Conservation (phyloP, 2,797 vertebrate genomes). For the Myotis planiceps region DNA sequence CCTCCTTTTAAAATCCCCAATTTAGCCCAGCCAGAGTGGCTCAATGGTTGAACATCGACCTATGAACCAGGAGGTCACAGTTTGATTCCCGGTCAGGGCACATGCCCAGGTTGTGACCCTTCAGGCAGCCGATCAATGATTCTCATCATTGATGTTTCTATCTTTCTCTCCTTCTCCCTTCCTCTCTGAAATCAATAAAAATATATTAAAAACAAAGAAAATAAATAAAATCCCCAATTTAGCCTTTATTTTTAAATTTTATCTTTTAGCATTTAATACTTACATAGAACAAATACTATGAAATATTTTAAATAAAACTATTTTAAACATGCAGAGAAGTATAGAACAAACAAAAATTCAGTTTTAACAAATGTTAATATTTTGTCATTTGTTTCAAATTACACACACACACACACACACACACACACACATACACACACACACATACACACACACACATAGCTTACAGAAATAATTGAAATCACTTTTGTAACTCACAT, state of each 20-base stretch:
- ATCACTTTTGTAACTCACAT: neutral
- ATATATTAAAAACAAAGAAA: no score
- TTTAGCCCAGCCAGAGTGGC: no score
- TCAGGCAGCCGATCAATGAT: no score
- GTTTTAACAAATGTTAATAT: neutral
- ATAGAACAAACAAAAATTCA: neutral
- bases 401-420: neutral
- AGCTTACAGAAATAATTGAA: neutral
- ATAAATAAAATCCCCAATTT: neutral
- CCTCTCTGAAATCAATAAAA: no score
- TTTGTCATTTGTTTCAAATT: constrained; percentile 8
- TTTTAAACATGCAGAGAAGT: neutral
- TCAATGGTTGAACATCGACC: no score
- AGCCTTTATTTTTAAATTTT: neutral
- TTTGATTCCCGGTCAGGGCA: no score
- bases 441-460: neutral
- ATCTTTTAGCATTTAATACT: neutral
- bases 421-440: neutral
- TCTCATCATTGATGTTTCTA: no score
- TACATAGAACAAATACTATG: neutral
- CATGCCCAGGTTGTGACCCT: no score
- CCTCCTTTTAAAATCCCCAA: no score
- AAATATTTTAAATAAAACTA: neutral
- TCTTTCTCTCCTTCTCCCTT: no score
- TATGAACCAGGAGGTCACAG: no score